Evolutionary conservation across 2,113 vertebrate genomes (phyloP).

Genomic region (Muntiacus reevesi): DNA sequence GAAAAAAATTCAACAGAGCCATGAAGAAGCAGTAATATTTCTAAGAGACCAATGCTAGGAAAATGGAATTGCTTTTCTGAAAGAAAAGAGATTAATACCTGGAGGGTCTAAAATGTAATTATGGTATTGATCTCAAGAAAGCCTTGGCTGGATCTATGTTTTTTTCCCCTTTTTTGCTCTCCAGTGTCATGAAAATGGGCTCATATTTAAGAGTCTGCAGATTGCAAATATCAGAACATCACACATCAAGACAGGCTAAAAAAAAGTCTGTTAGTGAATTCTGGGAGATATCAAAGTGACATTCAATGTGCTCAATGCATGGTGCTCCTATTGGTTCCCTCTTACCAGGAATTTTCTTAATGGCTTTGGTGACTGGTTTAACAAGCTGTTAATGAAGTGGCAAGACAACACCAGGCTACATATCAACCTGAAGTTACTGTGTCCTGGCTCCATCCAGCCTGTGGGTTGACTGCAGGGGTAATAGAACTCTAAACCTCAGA

Average conservation of each 20-base stretch:
- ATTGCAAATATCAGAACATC: neutral
- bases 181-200: slow-evolving; percentile 55
- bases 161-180: neutral
- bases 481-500: neutral
- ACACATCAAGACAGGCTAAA: neutral
- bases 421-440: neutral
- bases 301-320: neutral
- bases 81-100: slow-evolving; percentile 68
- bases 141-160: neutral
- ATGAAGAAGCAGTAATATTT: slow-evolving; percentile 59
- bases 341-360: slow-evolving; percentile 1
- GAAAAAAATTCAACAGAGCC: slow-evolving; percentile 17
- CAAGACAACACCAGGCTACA: neutral
- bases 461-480: neutral
- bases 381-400: neutral
- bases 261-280: neutral
- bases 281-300: neutral
- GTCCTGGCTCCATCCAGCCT: neutral
- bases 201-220: neutral
- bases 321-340: neutral
- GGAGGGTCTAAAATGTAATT: slow-evolving; percentile 66
- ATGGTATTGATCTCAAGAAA: slow-evolving; percentile 63
- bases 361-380: neutral
- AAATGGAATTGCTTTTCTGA: slow-evolving; percentile 70
- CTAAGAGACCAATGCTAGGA: slow-evolving; percentile 45